Evolutionary conservation across 2,888 invertebrate species (phyloP).

Genomic region (Neoascia interrupta): DNA sequence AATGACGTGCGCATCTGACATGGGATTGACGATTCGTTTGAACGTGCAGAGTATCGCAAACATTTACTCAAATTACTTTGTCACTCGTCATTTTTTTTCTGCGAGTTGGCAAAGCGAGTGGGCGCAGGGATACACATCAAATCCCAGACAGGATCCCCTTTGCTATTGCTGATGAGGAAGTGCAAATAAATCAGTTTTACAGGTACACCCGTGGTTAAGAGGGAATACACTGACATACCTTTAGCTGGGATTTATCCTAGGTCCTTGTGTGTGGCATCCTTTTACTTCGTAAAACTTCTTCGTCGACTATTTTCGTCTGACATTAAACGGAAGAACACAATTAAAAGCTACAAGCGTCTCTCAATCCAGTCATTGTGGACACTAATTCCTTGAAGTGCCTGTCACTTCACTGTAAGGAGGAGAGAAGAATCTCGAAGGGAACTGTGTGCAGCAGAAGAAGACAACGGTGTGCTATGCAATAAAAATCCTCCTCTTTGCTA

Average conservation of each 20-base stretch:
- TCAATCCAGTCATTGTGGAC: too few relatives aligned
- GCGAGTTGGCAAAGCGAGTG: too few relatives aligned
- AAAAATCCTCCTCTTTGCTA: constrained; percentile 40
- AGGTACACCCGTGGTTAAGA: constrained; percentile 20
- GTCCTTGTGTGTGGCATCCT: too few relatives aligned
- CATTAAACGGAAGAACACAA: constrained; percentile 45
- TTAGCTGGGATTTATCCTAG: too few relatives aligned
- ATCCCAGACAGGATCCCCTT: constrained; percentile 35
- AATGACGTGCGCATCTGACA: constrained; percentile 20
- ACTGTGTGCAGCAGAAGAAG: constrained; percentile 35
- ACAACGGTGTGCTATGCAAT: constrained; percentile 28
- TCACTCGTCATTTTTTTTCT: too few relatives aligned
- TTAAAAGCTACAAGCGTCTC: constrained; percentile 48
- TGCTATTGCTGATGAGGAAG: constrained; percentile 20
- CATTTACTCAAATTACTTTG: constrained; percentile 66
- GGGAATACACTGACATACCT: too few relatives aligned
- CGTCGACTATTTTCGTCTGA: too few relatives aligned
- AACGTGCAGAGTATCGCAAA: constrained; percentile 44
- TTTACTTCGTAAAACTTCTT: too few relatives aligned
- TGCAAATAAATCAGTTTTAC: constrained; percentile 53
- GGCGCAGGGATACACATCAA: too few relatives aligned
- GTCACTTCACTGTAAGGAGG: too few relatives aligned
- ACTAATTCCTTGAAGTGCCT: too few relatives aligned
- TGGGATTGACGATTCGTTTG: too few relatives aligned
- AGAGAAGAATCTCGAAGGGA: constrained; percentile 47